Base-by-base conservation (phyloP, 2,113 vertebrate species). In the Chaetura pelagica region DNA sequence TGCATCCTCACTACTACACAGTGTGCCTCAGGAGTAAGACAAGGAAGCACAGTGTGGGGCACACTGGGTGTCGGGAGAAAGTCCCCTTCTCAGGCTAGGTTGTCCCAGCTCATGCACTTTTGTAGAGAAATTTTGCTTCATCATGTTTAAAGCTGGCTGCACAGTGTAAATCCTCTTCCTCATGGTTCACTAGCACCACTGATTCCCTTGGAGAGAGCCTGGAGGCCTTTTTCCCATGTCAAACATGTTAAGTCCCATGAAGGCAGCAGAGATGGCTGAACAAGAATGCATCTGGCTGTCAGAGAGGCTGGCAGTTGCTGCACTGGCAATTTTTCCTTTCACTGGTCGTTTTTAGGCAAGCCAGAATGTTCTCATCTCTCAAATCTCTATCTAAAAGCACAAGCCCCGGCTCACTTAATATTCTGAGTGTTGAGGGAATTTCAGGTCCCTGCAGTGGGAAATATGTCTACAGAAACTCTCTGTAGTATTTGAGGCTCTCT, bases 401-500 rank as follows among this genome's bases (percentile, higher is more conserved):
- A 90, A 48, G n/a, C 21, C 29, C 15, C 49, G 51, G 9, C 64
- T 34, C 85, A 51, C 54, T 87, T 93, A 82, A 69, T 93, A 78
- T 79, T 78, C 62, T 76, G 73, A 18, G 30, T 79, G 55, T 24
- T 83, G 75, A 74, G 73, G 79, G 79, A 86, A 91, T 93, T 93
- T 93, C 68, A 90, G 73, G 74, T 83, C 64, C 55, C 64, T 81
- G 30, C 64, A 64, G 57, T 26, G 73, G 84, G 61, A 69, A 30
- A 63, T 22, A 64, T 2, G 6, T 84, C 59, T 91, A 32, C 7
- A 85, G 71, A 90, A 94, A 83, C 15, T 32, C 87, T 90, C 51
- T 66, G 71, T 86, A 95, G 63, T 58, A 77, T 83, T 92, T 94
- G 76, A 95, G 67, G 82, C 54, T 66, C 84, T 54, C 84, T 54